Percentiles rank a stretch among this genome's conserved stretches.
These are phyloP conservation scores for Drosophila borborema DNA, from an alignment of 2,888 invertebrate species.

Conservation along the genomic window DNA sequence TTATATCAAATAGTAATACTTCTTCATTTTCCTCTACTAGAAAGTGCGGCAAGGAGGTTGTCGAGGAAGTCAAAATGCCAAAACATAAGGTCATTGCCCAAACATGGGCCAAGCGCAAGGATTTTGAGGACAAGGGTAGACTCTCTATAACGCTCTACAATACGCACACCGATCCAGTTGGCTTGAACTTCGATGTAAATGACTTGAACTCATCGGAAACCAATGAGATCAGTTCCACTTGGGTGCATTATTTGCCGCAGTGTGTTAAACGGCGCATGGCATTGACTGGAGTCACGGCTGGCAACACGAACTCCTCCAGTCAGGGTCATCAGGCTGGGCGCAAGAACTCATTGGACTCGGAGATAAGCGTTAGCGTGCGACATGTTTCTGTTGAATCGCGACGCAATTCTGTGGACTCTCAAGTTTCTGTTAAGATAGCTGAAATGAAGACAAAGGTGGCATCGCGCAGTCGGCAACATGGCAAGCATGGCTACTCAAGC, in stretches of 20 bases:
- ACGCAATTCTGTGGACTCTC: conserved; percentile 94
- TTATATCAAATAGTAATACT: not conserved
- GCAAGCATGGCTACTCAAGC: conserved; percentile 70
- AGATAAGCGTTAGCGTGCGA: conserved; percentile 91
- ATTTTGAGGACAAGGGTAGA: conserved; percentile 92
- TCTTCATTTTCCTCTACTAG: conserved; percentile 83
- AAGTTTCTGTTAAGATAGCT: conserved; percentile 92
- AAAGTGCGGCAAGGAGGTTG: conserved; percentile 89
- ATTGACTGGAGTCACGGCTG: conserved; percentile 87
- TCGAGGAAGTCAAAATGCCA: conserved; percentile 90
- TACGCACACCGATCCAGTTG: conserved; percentile 95
- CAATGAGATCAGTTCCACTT: conserved; percentile 94
- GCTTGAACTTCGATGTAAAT: conserved; percentile 88
- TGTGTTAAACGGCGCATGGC: conserved; percentile 94
- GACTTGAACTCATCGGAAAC: conserved; percentile 90
- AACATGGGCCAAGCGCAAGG: conserved; percentile 94
- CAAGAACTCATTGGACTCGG: conserved; percentile 89
- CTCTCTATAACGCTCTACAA: conserved; percentile 95
- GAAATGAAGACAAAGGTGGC: conserved; percentile 92
- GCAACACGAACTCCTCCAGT: conserved; percentile 85
- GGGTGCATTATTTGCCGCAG: conserved; percentile 95
- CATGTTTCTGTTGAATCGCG: conserved; percentile 94
- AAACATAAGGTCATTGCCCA: conserved; percentile 97
- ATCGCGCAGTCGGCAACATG: conserved; percentile 85
- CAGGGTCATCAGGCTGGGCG: conserved; percentile 85